Percentiles rank a stretch among this genome's conserved stretches.
Conservation (phyloP, 2,888 invertebrate genomes). For the Rambutsinella grinnellia region DNA sequence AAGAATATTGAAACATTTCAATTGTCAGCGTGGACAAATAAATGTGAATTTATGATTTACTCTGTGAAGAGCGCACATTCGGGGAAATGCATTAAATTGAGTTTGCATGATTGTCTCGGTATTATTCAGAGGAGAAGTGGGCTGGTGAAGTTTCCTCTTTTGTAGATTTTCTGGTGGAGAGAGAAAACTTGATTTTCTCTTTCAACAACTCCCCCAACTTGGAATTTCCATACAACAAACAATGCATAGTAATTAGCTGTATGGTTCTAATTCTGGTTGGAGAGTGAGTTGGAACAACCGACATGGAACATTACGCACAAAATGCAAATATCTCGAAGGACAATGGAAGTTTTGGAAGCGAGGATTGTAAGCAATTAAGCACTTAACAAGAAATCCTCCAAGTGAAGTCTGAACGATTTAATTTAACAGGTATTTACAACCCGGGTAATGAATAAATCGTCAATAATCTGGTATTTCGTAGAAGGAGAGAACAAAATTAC, state of each 20-base stretch:
- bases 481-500: too few species aligned
- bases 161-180: background rate
- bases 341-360: background rate
- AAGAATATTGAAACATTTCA: background rate
- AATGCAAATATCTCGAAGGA: too few species aligned
- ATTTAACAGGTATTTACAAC: too few species aligned
- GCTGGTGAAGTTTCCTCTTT: background rate
- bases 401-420: too few species aligned
- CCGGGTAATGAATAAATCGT: too few species aligned
- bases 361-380: conserved; percentile 6
- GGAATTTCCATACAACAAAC: background rate
- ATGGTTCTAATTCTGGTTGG: background rate
- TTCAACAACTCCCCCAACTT: background rate
- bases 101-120: background rate
- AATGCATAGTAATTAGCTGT: background rate
- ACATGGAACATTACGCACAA: background rate
- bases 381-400: conserved; percentile 11
- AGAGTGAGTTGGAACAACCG: background rate
- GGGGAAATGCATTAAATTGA: background rate
- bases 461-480: too few species aligned
- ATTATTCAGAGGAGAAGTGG: too few species aligned
- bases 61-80: background rate
- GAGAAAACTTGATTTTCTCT: background rate
- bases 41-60: background rate
- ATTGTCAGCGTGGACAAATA: background rate